Percentiles rank a stretch among this genome's conserved stretches.
phyloP scores from a whole-genome alignment of 2,797 vertebrate species.

The Coluber constrictor region DNA sequence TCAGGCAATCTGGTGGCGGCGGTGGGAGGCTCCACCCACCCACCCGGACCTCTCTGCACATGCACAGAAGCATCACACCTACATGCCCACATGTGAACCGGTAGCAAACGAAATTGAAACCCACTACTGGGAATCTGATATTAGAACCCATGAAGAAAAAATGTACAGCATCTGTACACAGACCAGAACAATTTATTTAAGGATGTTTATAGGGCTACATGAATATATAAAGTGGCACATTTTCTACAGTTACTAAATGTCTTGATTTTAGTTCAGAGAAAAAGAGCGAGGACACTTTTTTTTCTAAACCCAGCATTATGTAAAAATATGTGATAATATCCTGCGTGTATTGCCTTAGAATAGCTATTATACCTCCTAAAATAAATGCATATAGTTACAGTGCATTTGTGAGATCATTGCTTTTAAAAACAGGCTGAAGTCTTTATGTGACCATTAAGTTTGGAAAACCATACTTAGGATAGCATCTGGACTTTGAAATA shows the following conservation, averaged over 20 bases:
- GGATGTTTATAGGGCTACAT: not conserved
- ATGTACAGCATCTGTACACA: not conserved
- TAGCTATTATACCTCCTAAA: not conserved
- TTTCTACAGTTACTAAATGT: not conserved
- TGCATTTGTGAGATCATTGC: not conserved
- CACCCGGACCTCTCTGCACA: no score
- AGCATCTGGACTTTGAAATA: constrained; percentile 13
- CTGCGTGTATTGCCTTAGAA: not conserved
- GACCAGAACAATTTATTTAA: not conserved
- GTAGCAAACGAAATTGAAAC: no score
- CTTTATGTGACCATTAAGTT: not conserved
- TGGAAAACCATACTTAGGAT: not conserved
- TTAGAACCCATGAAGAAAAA: not conserved
- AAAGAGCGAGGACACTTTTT: not conserved
- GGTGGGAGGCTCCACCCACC: no score
- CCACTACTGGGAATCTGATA: not conserved
- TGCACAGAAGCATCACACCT: no score
- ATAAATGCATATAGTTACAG: not conserved
- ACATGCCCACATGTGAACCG: no score
- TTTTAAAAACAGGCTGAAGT: not conserved
- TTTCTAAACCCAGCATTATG: not conserved
- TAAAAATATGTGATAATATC: not conserved
- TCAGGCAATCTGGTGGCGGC: no score
- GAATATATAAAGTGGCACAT: not conserved
- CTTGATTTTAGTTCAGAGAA: not conserved